Conservation (phyloP, 2,888 invertebrate genomes). For the Cylindroiulus punctatus region DNA sequence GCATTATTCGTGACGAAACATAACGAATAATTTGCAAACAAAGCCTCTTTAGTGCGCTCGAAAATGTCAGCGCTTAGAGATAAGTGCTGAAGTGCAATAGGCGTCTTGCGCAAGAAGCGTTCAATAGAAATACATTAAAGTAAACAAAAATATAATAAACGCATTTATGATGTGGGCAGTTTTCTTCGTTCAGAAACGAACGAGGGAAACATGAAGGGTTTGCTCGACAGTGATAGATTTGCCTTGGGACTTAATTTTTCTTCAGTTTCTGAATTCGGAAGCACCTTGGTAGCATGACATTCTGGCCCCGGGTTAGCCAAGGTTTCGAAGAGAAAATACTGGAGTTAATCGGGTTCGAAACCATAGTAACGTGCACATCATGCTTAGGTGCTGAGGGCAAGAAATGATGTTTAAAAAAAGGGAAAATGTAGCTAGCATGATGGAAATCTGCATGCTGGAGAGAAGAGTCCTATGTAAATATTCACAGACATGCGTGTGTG, state of each 20-base stretch:
- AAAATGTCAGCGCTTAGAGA: conserved; percentile 3
- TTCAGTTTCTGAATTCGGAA: not conserved
- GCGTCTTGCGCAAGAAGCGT: not conserved
- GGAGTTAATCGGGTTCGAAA: not conserved
- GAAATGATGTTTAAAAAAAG: not conserved
- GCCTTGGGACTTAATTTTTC: conserved; percentile 4
- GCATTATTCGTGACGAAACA: not conserved
- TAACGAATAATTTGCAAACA: conserved; percentile 40
- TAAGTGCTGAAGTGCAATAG: not conserved
- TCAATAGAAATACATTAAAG: not conserved
- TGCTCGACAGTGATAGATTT: not conserved
- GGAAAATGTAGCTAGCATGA: not conserved
- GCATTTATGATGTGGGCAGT: not conserved
- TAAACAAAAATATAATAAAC: conserved; percentile 39
- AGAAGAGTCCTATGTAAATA: not conserved
- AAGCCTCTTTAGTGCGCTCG: not conserved
- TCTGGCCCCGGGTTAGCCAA: not conserved
- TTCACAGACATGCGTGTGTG: not conserved
- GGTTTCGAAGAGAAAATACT: not conserved
- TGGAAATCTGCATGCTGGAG: not conserved
- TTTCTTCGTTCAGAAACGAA: not conserved
- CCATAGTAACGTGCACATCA: not conserved
- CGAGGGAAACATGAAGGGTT: not conserved
- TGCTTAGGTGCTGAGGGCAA: not conserved
- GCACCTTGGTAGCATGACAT: not conserved